These are phyloP conservation scores for Cydia strobilella DNA, from an alignment of 1,140 invertebrate species.

Conservation along the genomic window DNA sequence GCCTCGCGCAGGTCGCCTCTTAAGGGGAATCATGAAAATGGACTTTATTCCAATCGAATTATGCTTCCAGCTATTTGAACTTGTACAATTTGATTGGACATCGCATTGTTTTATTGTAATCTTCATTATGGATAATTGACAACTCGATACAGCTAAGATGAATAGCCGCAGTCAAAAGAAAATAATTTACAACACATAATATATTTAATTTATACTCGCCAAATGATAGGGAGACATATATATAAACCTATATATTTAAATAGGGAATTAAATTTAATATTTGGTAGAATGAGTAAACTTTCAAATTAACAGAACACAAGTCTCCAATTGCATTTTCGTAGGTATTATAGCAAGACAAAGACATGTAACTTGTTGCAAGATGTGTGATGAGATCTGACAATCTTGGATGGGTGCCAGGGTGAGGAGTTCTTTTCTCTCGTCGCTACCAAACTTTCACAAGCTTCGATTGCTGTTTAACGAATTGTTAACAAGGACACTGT, in stretches of 20 bases:
- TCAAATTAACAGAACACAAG: too few species aligned
- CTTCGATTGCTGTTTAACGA: constrained; percentile 29
- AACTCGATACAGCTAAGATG: constrained; percentile 10
- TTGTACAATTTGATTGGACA: constrained; percentile 15
- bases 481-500: constrained; percentile 30
- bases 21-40: constrained; percentile 69
- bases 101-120: constrained; percentile 6
- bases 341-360: background rate
- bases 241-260: too few species aligned
- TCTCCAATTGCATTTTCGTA: too few species aligned
- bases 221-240: too few species aligned
- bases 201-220: too few species aligned
- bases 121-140: constrained; percentile 10
- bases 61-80: constrained; percentile 35
- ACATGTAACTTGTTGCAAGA: constrained; percentile 30
- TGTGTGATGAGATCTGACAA: constrained; percentile 16
- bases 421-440: background rate
- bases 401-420: constrained; percentile 14
- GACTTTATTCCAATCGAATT: constrained; percentile 63
- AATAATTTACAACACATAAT: background rate
- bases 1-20: constrained; percentile 66
- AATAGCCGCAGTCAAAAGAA: background rate
- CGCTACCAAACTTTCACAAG: constrained; percentile 23
- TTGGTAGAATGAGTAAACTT: too few species aligned
- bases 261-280: too few species aligned